Evolutionary conservation across 2,888 invertebrate genomes (phyloP).

Genomic region (Acrobeloides nanus): DNA sequence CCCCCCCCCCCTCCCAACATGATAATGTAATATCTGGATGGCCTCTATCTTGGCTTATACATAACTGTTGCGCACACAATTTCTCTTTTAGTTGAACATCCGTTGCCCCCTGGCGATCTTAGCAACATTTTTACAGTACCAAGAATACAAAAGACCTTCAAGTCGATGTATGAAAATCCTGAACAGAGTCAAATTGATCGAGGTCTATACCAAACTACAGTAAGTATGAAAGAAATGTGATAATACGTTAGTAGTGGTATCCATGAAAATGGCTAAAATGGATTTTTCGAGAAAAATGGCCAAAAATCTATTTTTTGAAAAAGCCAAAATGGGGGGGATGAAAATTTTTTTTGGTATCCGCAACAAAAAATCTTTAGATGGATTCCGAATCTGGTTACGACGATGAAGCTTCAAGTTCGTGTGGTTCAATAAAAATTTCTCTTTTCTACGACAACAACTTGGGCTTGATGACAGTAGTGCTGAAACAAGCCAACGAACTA

Average conservation of each 20-base stretch:
- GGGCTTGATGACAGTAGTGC: conserved; percentile 61
- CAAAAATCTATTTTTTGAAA: neutral
- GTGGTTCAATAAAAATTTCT: conserved; percentile 64
- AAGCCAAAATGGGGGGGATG: no score
- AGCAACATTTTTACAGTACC: conserved; percentile 39
- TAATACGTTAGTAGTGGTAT: neutral
- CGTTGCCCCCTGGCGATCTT: conserved; percentile 17
- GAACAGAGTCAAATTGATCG: conserved; percentile 47
- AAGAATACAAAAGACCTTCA: conserved; percentile 21
- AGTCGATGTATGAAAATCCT: conserved; percentile 47
- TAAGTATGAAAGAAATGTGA: conserved; percentile 7
- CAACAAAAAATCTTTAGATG: conserved; percentile 12
- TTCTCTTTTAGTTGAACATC: conserved; percentile 2
- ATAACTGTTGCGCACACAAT: no score
- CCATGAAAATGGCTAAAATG: neutral
- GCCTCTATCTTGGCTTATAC: no score
- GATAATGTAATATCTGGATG: no score
- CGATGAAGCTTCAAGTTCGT: conserved; percentile 26
- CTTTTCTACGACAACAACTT: conserved; percentile 64
- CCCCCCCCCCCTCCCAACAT: no score
- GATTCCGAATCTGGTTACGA: conserved; percentile 30
- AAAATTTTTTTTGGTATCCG: no score
- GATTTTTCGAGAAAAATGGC: neutral
- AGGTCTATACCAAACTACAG: conserved; percentile 40
- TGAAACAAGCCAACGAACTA: conserved; percentile 63